Evolutionary conservation across 2,888 invertebrate genomes (phyloP), one percentile per base, ranked within the genome.

Genomic region (Terebella lapidaria): DNA sequence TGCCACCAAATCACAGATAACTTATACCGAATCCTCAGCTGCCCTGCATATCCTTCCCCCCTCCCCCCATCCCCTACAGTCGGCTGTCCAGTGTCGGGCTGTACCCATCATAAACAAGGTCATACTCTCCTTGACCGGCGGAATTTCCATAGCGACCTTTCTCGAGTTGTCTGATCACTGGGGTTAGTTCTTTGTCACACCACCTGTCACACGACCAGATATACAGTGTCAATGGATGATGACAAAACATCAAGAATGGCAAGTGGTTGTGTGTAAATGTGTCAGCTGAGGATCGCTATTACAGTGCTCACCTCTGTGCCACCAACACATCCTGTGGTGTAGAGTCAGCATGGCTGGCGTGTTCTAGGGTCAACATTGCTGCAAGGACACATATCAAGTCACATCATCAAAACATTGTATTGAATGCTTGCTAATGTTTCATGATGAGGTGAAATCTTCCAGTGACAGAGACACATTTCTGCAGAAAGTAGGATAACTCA

Each of bases 301-400:
- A n/a, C 4, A 29, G 20, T 45, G 75, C 53, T 63, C 42, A 77
- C 74, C 72, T 72, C 52, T 68, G 64, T 18, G 75, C 74, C 46
- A 71, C 60, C 49, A 72, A 67, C 0, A 72, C 60, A 67, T 76
- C 77, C 45, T 64, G 61, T 1, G 60, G 25, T 5, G 70, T 67
- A 4, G 70, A 69, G 3, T 68, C 68, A 18, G 49, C 28, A 58
- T 73, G 73, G 28, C 67, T 58, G 5, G 81, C 80, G 62, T 77
- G 77, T 29, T 80, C 77, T 24, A 80, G 61, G 57, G 81, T 1
- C 35, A 60, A 27, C 60, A 57, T 57, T 29, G 30, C 60, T 60
- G 54, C n/a, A 20, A 46, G 1, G n/a, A 27, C 26, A 54, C 20
- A 51, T 1, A 49, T 1, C 28, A 26, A 15, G 52, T 25, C 49